These are phyloP conservation scores for Bos javanicus DNA, from an alignment of 2,113 vertebrate genomes.

Conservation along the genomic window DNA sequence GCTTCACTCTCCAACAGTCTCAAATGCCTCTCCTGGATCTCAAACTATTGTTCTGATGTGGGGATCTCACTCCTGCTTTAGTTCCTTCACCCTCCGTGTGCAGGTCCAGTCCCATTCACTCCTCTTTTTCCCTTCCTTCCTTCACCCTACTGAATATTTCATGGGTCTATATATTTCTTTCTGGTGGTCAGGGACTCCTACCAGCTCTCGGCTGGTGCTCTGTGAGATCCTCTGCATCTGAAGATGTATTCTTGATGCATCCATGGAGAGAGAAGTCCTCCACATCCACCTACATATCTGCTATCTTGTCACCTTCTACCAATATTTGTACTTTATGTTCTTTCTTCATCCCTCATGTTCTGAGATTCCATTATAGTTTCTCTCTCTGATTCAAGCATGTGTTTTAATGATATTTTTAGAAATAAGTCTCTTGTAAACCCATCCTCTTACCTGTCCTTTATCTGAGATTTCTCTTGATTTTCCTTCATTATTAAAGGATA, in stretches of 20 bases:
- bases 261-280: background rate
- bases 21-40: background rate
- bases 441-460: background rate
- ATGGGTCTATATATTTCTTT: background rate
- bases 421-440: background rate
- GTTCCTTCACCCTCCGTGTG: background rate
- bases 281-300: background rate
- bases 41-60: background rate
- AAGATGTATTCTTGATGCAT: background rate
- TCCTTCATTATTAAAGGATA: background rate
- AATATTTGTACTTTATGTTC: background rate
- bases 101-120: background rate
- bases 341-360: background rate
- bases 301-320: background rate
- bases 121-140: background rate
- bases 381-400: background rate
- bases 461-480: background rate
- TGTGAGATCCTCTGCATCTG: background rate
- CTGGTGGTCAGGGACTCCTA: background rate
- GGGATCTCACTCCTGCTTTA: background rate
- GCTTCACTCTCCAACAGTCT: background rate
- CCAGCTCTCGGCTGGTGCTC: background rate
- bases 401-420: background rate
- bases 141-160: background rate
- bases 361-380: background rate